These are phyloP conservation scores for Phenganax subtilis DNA, from an alignment of 92 coral and sea anemone species.

Conservation along the genomic window DNA sequence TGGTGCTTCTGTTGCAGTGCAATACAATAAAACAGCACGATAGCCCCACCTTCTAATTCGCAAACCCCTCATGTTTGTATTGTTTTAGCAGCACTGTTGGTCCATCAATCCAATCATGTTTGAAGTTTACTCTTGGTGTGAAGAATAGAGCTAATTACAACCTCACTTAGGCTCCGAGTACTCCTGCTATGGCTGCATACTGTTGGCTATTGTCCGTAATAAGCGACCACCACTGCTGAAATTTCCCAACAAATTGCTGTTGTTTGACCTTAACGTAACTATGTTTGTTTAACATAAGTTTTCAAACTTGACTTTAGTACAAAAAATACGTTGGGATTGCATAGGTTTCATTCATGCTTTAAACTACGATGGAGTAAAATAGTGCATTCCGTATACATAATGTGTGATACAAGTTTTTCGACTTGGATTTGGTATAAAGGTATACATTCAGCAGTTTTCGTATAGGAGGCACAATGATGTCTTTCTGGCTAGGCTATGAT, in stretches of 20 bases:
- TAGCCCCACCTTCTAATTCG: constrained; percentile 12
- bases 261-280: background rate
- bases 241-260: constrained; percentile 33
- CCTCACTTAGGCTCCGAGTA: constrained; percentile 9
- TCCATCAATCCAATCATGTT: constrained; percentile 30
- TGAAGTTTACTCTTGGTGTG: constrained; percentile 14
- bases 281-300: constrained; percentile 24
- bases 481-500: no score
- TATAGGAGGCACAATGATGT: no score
- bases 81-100: constrained; percentile 32
- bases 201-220: constrained; percentile 11
- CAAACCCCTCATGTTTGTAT: constrained; percentile 22
- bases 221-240: constrained; percentile 27
- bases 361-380: no score
- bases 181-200: constrained; percentile 6
- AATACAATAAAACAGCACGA: background rate
- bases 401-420: no score
- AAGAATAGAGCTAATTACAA: constrained; percentile 35
- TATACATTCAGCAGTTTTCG: no score
- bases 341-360: no score
- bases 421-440: no score
- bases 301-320: no score
- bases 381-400: no score
- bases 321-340: no score
- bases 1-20: background rate